Evolutionary conservation across 2,113 vertebrate species (phyloP).

Genomic region (Colistium nudipinnis): DNA sequence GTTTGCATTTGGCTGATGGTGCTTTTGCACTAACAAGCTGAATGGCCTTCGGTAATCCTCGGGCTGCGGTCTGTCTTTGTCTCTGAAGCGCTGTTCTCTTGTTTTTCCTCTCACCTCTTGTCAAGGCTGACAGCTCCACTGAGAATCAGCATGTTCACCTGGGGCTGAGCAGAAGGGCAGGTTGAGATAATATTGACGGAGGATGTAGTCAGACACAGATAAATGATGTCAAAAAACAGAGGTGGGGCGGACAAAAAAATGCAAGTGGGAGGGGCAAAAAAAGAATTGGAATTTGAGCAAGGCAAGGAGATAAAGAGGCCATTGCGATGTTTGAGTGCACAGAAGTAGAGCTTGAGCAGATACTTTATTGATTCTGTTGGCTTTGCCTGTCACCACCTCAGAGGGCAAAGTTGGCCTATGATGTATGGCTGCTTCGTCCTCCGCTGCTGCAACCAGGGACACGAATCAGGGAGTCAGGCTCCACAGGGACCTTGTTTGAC

Average conservation of each 20-base stretch:
- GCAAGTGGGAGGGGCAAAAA: slow-evolving; percentile 6
- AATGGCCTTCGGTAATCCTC: slow-evolving; percentile 73
- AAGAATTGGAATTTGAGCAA: slow-evolving; percentile 20
- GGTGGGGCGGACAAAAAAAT: slow-evolving; percentile 31
- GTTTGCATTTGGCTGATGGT: slow-evolving; percentile 63
- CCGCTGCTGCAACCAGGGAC: slow-evolving; percentile 46
- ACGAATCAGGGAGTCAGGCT: slow-evolving; percentile 29
- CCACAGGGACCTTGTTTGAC: slow-evolving; percentile 54
- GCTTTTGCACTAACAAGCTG: slow-evolving; percentile 69
- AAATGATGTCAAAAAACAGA: slow-evolving; percentile 63
- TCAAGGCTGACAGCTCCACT: slow-evolving; percentile 72
- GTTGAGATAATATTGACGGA: slow-evolving; percentile 75
- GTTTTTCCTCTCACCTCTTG: slow-evolving; percentile 37
- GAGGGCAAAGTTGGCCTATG: slow-evolving; percentile 70
- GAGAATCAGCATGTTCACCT: slow-evolving; percentile 68
- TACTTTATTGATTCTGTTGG: slow-evolving; percentile 73
- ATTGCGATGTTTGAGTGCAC: slow-evolving; percentile 31
- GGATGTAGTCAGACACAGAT: slow-evolving; percentile 59
- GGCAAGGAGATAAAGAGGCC: slow-evolving; percentile 49
- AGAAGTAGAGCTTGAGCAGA: slow-evolving; percentile 57
- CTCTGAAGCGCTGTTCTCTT: slow-evolving; percentile 42
- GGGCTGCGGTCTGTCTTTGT: slow-evolving; percentile 53
- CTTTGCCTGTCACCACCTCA: slow-evolving; percentile 70
- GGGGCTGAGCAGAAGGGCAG: slow-evolving; percentile 61
- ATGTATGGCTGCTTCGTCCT: slow-evolving; percentile 69